phyloP scores from a whole-genome alignment of 23 tunicate genomes.

The Trididemnum nubilum region DNA sequence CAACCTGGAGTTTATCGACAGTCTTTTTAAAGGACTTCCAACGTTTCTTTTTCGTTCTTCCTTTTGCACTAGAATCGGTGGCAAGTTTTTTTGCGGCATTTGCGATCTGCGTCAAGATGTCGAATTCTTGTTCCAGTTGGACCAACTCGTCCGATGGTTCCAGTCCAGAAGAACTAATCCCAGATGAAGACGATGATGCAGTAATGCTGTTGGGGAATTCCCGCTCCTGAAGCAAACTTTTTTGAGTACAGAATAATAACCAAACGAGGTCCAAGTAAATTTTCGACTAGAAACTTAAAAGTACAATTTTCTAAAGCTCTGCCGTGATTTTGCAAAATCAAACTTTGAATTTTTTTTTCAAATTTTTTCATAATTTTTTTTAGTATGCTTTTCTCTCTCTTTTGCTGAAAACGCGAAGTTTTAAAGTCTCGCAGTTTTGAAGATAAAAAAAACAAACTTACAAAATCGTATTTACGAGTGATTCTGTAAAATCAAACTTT shows the following conservation, averaged over 20 bases:
- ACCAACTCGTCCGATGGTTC: constrained; percentile 56
- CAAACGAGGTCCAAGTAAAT: too few species aligned
- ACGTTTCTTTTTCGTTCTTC: constrained; percentile 46
- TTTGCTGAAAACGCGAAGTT: too few species aligned
- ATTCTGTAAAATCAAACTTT: too few species aligned
- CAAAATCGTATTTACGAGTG: too few species aligned
- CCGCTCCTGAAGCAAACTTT: constrained; percentile 32
- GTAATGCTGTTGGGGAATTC: constrained; percentile 41
- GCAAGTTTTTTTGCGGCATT: constrained; percentile 82
- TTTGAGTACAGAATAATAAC: background rate
- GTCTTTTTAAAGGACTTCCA: constrained; percentile 58
- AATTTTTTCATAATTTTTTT: too few species aligned
- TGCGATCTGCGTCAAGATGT: constrained; percentile 65
- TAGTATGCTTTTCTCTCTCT: too few species aligned
- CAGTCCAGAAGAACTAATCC: constrained; percentile 32
- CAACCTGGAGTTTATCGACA: constrained; percentile 63
- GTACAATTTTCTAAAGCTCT: too few species aligned
- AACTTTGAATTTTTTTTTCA: too few species aligned
- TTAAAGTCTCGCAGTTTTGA: too few species aligned
- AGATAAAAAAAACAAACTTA: too few species aligned
- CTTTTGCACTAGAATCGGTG: constrained; percentile 50
- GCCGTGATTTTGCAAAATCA: too few species aligned
- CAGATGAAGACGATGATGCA: constrained; percentile 51
- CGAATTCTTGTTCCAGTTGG: constrained; percentile 69
- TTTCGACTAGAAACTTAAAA: too few species aligned